Percentiles rank a stretch among this genome's conserved stretches.
Conservation (phyloP, 2,888 invertebrate genomes). For the Diogma glabrata region DNA sequence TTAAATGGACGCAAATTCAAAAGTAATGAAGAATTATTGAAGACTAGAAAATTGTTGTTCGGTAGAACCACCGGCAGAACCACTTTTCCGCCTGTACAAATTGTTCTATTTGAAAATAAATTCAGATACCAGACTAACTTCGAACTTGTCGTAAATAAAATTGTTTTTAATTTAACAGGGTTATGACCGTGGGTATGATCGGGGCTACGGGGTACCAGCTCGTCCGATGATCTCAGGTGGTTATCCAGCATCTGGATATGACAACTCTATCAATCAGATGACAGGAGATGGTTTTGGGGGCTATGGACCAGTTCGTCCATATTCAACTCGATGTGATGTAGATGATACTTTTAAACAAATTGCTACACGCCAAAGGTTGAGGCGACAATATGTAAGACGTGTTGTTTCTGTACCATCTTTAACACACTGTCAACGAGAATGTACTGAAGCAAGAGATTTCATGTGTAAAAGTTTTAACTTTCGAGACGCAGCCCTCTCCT, state of each 20-base stretch:
- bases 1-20: too few relatives aligned
- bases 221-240: conserved; percentile 25
- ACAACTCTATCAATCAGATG: conserved; percentile 32
- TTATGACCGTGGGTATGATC: conserved; percentile 20
- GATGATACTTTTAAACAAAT: conserved; percentile 73
- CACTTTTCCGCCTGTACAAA: too few relatives aligned
- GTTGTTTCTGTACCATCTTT: conserved; percentile 61
- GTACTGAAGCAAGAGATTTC: conserved; percentile 70
- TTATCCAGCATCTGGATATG: conserved; percentile 24
- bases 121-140: too few relatives aligned
- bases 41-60: too few relatives aligned
- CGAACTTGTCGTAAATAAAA: too few relatives aligned
- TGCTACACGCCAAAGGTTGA: conserved; percentile 63
- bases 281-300: conserved; percentile 32
- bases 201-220: conserved; percentile 27
- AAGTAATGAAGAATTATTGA: too few relatives aligned
- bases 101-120: too few relatives aligned
- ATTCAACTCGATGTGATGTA: conserved; percentile 59
- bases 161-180: too few relatives aligned
- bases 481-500: conserved; percentile 47
- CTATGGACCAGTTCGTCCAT: conserved; percentile 33
- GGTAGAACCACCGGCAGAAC: too few relatives aligned
- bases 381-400: conserved; percentile 63
- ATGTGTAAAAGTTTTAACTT: conserved; percentile 73
- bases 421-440: conserved; percentile 73